phyloP scores from a whole-genome alignment of 2,888 invertebrate species.

The Pyrrhia umbra region DNA sequence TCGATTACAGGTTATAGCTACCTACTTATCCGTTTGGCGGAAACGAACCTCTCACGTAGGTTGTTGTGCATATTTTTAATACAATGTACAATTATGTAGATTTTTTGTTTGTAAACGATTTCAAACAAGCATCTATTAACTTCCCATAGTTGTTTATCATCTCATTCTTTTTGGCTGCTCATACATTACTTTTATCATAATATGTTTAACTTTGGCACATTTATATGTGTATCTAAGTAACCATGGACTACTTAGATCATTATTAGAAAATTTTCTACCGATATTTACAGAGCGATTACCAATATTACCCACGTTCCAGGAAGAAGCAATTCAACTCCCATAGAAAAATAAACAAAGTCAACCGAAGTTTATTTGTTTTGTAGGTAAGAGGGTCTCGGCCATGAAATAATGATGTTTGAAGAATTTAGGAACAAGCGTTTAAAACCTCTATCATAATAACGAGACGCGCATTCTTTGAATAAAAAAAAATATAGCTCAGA shows the following conservation, averaged over 20 bases:
- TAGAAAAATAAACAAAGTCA: slow-evolving; percentile 86
- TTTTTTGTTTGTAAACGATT: slow-evolving; percentile 53
- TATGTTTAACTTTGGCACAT: slow-evolving; percentile 8
- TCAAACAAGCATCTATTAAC: slow-evolving; percentile 45
- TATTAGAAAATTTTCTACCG: slow-evolving; percentile 62
- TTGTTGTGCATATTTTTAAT: slow-evolving; percentile 78
- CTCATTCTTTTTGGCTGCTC: slow-evolving; percentile 8
- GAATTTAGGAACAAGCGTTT: slow-evolving; percentile 76
- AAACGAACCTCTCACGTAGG: slow-evolving; percentile 84
- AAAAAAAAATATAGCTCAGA: slow-evolving; percentile 64
- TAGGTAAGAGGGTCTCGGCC: slow-evolving; percentile 77
- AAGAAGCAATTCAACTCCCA: slow-evolving; percentile 84
- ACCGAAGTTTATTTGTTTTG: slow-evolving; percentile 84
- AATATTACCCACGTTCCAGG: slow-evolving; percentile 81
- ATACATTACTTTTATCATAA: slow-evolving; percentile 37
- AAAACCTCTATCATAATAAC: slow-evolving; percentile 64
- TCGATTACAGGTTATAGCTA: slow-evolving; percentile 88
- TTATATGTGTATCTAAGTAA: slow-evolving; percentile 31
- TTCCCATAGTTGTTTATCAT: slow-evolving; percentile 22
- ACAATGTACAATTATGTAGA: slow-evolving; percentile 60
- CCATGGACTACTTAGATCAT: slow-evolving; percentile 45
- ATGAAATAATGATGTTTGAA: slow-evolving; percentile 83
- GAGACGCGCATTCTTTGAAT: slow-evolving; percentile 64
- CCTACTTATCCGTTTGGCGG: slow-evolving; percentile 89
- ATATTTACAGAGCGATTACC: slow-evolving; percentile 84